Evolutionary conservation across 2,888 invertebrate genomes (phyloP), one percentile per base, ranked within the genome.

Genomic region (Phorcus lineatus): DNA sequence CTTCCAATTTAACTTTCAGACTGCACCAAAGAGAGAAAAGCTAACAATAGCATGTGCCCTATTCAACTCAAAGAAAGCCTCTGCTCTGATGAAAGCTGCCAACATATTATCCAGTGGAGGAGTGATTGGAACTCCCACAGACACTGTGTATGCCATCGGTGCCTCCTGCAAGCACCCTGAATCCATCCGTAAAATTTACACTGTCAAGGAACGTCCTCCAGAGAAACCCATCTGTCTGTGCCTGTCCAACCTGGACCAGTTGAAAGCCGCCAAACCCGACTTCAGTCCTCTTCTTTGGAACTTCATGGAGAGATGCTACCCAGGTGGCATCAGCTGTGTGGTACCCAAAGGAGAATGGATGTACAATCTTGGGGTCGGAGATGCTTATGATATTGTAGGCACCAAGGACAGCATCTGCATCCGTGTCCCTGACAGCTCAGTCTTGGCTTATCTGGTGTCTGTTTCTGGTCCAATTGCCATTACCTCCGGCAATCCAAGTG

Each of bases 211-310:
- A 74, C 84, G 88, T 19, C 88, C 88, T 9, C 80, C 87, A 24
- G 87, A 88, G 81, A 88, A 88, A 78, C 88, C 88, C n/a, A 88
- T 88, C 66, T 88, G 88, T 62, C 79, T 88, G n/a, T 88, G 88
- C 79, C 83, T 88, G 70, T 86, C 87, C 22, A 82, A 84, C 24
- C 83, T 88, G n/a, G 85, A 88, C 40, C 88, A 88, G 79, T 82
- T 88, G 28, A 83, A 67, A 17, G 83, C 62, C 4, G 86, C 86
- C n/a, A 81, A 85, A 47, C 87, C 88, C 6, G 82, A 83, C n/a
- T 86, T 87, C 76, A 86, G 86, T 78, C 75, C 77, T n/a, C 81
- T 88, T 22, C 81, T 88, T 36, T 88, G 87, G 87, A 84, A 83
- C 53, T 88, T 88, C 80, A 87, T 88, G 86, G 82, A 84, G 54